A percentile compares a stretch with the other conserved stretches of the same genome.
phyloP scores from a whole-genome alignment of 2,888 invertebrate genomes.

The Allygus modestus region DNA sequence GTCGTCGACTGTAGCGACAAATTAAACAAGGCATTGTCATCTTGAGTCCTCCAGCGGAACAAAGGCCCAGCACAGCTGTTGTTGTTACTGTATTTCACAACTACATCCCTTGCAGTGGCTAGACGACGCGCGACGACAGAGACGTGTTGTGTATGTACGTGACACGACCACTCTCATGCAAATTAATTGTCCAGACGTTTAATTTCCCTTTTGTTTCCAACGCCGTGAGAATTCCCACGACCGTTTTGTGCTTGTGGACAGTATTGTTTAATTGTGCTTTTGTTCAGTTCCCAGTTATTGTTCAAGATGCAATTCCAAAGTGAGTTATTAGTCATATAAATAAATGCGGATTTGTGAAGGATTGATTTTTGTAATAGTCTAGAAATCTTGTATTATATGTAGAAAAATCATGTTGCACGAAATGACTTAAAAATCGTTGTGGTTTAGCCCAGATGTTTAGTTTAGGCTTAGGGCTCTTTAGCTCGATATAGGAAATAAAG shows the following conservation, averaged over 20 bases:
- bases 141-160: slow-evolving; percentile 10
- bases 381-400: no score
- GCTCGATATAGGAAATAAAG: no score
- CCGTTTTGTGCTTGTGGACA: not conserved
- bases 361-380: no score
- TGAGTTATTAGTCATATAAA: no score
- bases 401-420: no score
- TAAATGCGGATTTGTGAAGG: no score
- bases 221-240: slow-evolving; percentile 19
- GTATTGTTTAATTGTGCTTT: slow-evolving; percentile 16
- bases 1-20: not conserved
- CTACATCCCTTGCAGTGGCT: not conserved
- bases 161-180: slow-evolving; percentile 2
- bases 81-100: not conserved
- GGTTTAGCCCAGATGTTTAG: no score
- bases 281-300: not conserved
- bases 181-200: slow-evolving; percentile 38
- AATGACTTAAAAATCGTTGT: no score
- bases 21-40: not conserved
- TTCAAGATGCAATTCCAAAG: not conserved
- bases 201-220: slow-evolving; percentile 21
- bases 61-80: slow-evolving; percentile 21
- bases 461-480: no score
- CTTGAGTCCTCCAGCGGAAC: not conserved
- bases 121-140: not conserved